Conservation (phyloP, 2,113 vertebrate genomes). For the Zeus faber region DNA sequence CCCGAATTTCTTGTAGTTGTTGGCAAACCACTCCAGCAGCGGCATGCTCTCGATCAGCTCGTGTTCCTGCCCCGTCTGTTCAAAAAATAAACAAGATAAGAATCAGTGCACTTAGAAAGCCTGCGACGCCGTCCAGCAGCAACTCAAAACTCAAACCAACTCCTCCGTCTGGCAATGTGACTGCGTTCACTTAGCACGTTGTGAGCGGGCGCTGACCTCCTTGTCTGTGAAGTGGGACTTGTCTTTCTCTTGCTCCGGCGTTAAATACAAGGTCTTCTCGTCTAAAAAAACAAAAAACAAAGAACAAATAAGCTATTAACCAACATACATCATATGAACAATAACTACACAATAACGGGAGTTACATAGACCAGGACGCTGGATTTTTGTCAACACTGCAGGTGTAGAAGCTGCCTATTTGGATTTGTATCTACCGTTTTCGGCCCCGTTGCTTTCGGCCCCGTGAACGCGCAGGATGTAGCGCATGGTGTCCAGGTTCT, state of each 20-base stretch:
- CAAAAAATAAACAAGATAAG: too few species aligned
- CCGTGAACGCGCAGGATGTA: constrained; percentile 96
- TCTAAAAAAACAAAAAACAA: constrained; percentile 71
- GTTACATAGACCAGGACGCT: neutral
- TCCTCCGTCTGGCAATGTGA: neutral
- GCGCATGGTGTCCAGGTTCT: constrained; percentile 99
- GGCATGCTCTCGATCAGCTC: constrained; percentile 99
- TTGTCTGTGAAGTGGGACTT: constrained; percentile 99
- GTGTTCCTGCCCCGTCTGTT: constrained; percentile 95
- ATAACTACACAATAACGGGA: constrained; percentile 1
- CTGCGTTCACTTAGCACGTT: neutral
- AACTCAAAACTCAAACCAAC: neutral
- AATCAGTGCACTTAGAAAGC: too few species aligned
- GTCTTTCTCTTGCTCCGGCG: constrained; percentile 98
- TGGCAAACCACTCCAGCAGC: constrained; percentile 98
- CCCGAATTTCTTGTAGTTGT: constrained; percentile 99
- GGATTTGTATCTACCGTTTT: constrained; percentile 66
- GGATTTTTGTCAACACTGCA: too few species aligned
- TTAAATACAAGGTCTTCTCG: constrained; percentile 96
- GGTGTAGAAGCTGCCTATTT: neutral
- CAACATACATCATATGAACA: too few species aligned
- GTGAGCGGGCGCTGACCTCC: constrained; percentile 80
- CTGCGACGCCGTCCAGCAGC: too few species aligned
- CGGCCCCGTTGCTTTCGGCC: constrained; percentile 82
- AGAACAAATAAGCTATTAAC: too few species aligned